phyloP scores from a whole-genome alignment of 2,797 vertebrate genomes.

The Enteromius afrohamiltoni region DNA sequence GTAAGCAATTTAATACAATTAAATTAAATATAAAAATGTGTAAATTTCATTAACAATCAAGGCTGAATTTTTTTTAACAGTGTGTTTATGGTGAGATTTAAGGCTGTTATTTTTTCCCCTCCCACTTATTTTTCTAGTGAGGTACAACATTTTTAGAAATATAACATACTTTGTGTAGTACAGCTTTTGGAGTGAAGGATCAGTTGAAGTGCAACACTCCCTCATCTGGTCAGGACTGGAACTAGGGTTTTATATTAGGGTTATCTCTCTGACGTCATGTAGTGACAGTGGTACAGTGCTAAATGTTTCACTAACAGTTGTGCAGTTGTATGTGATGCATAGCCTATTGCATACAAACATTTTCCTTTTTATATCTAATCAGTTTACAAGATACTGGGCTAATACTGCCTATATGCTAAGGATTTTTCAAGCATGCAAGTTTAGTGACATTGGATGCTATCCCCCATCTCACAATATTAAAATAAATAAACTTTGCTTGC shows the following conservation, averaged over 20 bases:
- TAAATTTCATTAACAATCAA: too few species aligned
- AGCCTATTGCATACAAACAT: not conserved
- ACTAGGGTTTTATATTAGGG: not conserved
- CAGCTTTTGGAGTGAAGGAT: not conserved
- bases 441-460: not conserved
- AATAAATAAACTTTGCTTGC: too few species aligned
- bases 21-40: too few species aligned
- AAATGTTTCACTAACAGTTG: too few species aligned
- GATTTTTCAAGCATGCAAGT: not conserved
- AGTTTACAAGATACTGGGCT: not conserved
- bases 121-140: not conserved
- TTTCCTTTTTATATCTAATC: not conserved
- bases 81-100: not conserved
- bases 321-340: too few species aligned
- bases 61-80: not conserved
- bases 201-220: conserved; percentile 1
- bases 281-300: not conserved
- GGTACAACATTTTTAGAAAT: not conserved
- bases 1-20: too few species aligned
- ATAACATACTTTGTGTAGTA: not conserved
- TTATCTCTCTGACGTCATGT: not conserved
- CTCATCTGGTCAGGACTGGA: conserved; percentile 27
- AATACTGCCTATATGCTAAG: not conserved
- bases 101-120: not conserved
- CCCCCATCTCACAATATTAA: too few species aligned